phyloP scores from a whole-genome alignment of 2,888 invertebrate species.

The Clostera curtula region DNA sequence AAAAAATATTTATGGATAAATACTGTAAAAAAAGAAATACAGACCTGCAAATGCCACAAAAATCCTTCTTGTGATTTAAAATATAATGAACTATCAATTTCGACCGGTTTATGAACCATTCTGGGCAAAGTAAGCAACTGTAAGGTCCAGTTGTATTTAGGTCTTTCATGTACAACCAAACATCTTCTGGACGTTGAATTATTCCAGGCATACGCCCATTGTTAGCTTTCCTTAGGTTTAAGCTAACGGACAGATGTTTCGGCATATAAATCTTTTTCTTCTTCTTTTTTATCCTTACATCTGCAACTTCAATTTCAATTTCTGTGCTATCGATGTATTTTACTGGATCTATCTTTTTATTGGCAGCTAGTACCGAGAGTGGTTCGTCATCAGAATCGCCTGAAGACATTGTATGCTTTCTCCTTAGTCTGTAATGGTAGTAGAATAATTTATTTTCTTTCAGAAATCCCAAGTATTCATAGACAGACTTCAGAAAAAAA shows the following conservation, averaged over 20 bases:
- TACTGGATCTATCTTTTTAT: constrained; percentile 39
- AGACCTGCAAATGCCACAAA: constrained; percentile 68
- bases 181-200: constrained; percentile 55
- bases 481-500: too few species aligned
- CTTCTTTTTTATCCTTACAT: constrained; percentile 30
- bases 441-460: too few species aligned
- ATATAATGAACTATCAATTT: constrained; percentile 66
- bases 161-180: constrained; percentile 68
- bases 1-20: background rate
- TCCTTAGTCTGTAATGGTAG: too few species aligned
- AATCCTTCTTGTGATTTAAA: constrained; percentile 69
- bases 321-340: constrained; percentile 14
- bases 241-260: constrained; percentile 25
- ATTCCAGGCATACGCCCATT: constrained; percentile 23
- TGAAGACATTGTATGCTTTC: too few species aligned
- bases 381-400: constrained; percentile 69
- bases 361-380: constrained; percentile 49
- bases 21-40: constrained; percentile 2
- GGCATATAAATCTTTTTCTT: constrained; percentile 27
- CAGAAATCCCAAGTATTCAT: too few species aligned
- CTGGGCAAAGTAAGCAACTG: constrained; percentile 60
- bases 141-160: constrained; percentile 61
- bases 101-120: constrained; percentile 64
- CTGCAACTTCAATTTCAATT: constrained; percentile 13
- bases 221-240: constrained; percentile 23